These are phyloP conservation scores for Tachysurus fulvidraco DNA, from an alignment of 2,113 vertebrate genomes.

Conservation along the genomic window DNA sequence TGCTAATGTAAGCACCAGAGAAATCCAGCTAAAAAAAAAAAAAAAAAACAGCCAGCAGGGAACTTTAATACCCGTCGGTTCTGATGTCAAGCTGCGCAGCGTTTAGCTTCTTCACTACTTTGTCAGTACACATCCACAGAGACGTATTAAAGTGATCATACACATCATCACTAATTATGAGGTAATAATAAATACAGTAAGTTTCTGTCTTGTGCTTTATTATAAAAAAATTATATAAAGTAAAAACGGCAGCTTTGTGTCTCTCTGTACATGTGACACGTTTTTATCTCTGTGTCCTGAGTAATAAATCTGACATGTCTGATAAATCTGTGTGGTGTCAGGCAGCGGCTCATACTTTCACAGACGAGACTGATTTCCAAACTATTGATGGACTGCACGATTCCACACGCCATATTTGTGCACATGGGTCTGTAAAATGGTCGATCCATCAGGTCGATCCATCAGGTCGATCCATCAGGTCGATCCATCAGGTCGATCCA, in stretches of 20 bases:
- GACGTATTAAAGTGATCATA: background rate
- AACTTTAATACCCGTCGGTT: background rate
- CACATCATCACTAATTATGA: background rate
- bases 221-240: background rate
- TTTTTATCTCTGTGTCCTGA: background rate
- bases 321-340: no score
- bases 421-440: background rate
- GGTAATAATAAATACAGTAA: background rate
- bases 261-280: background rate
- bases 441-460: background rate
- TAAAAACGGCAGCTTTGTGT: background rate
- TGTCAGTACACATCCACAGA: background rate
- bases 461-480: background rate
- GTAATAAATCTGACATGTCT: no score
- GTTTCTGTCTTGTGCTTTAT: background rate
- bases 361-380: background rate
- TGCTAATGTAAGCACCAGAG: slow-evolving; percentile 7
- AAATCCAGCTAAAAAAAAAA: background rate
- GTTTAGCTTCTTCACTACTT: background rate
- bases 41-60: background rate
- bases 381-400: background rate
- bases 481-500: no score
- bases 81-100: background rate
- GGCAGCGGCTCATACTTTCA: background rate
- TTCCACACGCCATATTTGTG: background rate